Percentiles rank a stretch among this genome's conserved stretches.
Conservation (phyloP, 23 tunicate genomes). For the Trididemnum miniatum region DNA sequence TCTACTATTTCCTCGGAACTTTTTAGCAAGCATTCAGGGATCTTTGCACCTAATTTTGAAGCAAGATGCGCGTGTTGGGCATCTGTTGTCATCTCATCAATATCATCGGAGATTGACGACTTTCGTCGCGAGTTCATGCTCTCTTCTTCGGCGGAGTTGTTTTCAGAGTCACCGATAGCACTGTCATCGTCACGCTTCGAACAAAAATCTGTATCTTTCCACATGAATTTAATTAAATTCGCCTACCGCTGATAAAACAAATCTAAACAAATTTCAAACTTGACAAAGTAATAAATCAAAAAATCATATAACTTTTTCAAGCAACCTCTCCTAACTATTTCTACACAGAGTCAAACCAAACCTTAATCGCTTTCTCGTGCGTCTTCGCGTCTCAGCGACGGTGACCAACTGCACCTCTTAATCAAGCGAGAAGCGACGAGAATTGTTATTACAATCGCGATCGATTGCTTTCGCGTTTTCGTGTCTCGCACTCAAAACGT, state of each 20-base stretch:
- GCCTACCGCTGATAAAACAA: not conserved
- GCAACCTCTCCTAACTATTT: not conserved
- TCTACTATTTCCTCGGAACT: constrained; percentile 9
- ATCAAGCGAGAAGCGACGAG: no score
- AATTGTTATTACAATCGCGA: not conserved
- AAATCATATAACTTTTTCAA: not conserved
- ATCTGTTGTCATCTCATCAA: constrained; percentile 12
- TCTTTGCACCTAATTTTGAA: constrained; percentile 20
- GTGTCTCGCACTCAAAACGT: not conserved
- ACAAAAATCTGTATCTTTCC: constrained; percentile 42
- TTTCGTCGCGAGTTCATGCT: constrained; percentile 58
- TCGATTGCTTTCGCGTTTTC: not conserved
- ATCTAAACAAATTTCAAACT: not conserved
- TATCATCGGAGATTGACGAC: constrained; percentile 54
- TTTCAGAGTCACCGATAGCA: constrained; percentile 64
- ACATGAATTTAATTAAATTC: constrained; percentile 36
- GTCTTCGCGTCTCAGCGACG: no score
- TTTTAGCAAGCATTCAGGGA: constrained; percentile 33
- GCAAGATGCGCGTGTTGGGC: constrained; percentile 35
- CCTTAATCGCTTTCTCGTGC: not conserved
- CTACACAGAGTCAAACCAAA: no score
- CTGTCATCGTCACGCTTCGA: constrained; percentile 63
- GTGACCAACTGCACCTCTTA: no score
- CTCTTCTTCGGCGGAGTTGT: constrained; percentile 64
- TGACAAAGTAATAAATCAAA: not conserved